Conservation (phyloP, 2,888 invertebrate species). For the Acleris laterana region DNA sequence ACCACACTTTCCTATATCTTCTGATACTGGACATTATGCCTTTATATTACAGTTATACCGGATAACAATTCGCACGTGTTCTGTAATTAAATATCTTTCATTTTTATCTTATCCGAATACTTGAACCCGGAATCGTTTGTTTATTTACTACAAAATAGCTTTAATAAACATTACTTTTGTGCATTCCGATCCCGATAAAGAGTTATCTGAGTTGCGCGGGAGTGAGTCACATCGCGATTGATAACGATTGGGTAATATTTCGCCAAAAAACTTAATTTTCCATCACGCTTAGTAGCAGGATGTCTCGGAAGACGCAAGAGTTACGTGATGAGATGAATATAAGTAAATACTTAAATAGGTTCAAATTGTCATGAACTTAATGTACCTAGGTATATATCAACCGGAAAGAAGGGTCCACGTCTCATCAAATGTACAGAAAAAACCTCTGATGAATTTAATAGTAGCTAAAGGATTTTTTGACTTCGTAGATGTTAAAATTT, state of each 20-base stretch:
- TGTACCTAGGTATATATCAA: not conserved
- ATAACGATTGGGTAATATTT: slow-evolving; percentile 56
- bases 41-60: not conserved
- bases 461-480: no score
- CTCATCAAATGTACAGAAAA: no score
- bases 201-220: slow-evolving; percentile 43
- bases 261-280: slow-evolving; percentile 56
- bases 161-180: slow-evolving; percentile 50
- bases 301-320: slow-evolving; percentile 38
- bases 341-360: slow-evolving; percentile 25
- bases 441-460: no score
- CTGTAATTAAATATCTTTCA: slow-evolving; percentile 33
- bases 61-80: not conserved
- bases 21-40: no score
- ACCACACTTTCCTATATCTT: no score
- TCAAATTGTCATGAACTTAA: not conserved
- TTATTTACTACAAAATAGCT: slow-evolving; percentile 45
- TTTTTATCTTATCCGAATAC: slow-evolving; percentile 48
- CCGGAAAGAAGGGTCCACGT: not conserved
- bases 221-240: slow-evolving; percentile 55
- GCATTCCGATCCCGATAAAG: slow-evolving; percentile 57
- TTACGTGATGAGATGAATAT: slow-evolving; percentile 29
- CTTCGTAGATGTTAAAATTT: no score
- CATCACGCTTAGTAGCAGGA: slow-evolving; percentile 55
- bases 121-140: slow-evolving; percentile 38